phyloP scores from a whole-genome alignment of 2,797 vertebrate genomes.

The Oceanodroma leucorhoa region DNA sequence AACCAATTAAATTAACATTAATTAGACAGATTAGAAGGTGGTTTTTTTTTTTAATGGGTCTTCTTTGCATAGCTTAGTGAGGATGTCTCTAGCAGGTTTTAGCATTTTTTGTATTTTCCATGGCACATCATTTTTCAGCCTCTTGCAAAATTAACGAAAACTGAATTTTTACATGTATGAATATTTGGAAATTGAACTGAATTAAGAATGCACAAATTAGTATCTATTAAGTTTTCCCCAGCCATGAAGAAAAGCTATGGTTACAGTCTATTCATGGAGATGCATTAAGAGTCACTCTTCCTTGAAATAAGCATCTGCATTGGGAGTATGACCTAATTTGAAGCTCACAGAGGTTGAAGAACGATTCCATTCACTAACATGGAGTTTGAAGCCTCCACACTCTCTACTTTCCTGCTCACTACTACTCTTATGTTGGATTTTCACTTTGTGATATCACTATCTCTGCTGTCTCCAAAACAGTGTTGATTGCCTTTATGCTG shows the following conservation, averaged over 20 bases:
- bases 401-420: not conserved
- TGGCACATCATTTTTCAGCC: not conserved
- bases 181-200: not conserved
- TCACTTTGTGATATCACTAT: not conserved
- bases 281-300: not conserved
- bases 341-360: not conserved
- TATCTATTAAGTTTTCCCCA: not conserved
- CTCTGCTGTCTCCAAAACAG: not conserved
- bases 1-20: not conserved
- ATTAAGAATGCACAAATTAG: not conserved
- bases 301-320: not conserved
- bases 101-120: not conserved
- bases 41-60: not conserved
- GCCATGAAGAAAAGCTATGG: not conserved
- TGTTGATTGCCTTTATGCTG: accelerated
- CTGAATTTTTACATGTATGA: not conserved
- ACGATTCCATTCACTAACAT: not conserved
- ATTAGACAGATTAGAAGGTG: not conserved
- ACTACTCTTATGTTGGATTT: not conserved
- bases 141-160: not conserved
- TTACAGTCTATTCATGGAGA: not conserved
- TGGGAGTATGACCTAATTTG: not conserved
- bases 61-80: not conserved
- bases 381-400: not conserved
- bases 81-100: not conserved